phyloP scores from a whole-genome alignment of 2,113 vertebrate species.

The Mobula birostris region DNA sequence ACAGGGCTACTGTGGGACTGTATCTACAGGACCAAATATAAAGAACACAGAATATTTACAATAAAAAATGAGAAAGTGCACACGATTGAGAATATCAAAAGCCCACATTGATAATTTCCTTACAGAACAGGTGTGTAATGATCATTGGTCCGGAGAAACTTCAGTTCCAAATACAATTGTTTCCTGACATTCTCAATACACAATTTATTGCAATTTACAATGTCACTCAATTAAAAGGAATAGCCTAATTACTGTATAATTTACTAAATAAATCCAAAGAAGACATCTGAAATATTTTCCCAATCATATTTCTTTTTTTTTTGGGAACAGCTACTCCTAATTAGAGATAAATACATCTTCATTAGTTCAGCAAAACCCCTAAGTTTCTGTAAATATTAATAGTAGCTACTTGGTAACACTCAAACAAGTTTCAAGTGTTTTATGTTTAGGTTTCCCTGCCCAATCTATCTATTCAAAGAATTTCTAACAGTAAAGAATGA shows the following conservation, averaged over 20 bases:
- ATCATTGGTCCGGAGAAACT: neutral
- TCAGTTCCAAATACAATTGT: neutral
- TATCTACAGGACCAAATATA: constrained; percentile 78
- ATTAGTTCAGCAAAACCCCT: neutral
- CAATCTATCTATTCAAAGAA: neutral
- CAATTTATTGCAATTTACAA: neutral
- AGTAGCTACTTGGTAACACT: neutral
- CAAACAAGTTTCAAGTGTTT: neutral
- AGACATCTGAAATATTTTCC: neutral
- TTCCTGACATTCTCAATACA: neutral
- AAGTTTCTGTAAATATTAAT: neutral
- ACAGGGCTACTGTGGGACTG: constrained; percentile 79
- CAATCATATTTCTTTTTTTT: neutral
- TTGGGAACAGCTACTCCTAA: too few species aligned
- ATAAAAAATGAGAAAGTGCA: neutral
- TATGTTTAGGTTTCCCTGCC: neutral
- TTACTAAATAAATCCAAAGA: neutral
- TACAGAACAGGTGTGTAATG: neutral
- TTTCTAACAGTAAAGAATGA: too few species aligned
- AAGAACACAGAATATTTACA: constrained; percentile 40
- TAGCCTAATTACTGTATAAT: neutral
- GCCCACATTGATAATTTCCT: neutral
- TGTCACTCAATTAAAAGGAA: neutral
- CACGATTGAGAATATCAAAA: constrained; percentile 24
- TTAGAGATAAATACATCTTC: too few species aligned